A percentile compares a stretch with the other conserved stretches of the same genome.
These are phyloP conservation scores for Magallana gigas DNA, from an alignment of 1,140 invertebrate species.

Conservation along the genomic window DNA sequence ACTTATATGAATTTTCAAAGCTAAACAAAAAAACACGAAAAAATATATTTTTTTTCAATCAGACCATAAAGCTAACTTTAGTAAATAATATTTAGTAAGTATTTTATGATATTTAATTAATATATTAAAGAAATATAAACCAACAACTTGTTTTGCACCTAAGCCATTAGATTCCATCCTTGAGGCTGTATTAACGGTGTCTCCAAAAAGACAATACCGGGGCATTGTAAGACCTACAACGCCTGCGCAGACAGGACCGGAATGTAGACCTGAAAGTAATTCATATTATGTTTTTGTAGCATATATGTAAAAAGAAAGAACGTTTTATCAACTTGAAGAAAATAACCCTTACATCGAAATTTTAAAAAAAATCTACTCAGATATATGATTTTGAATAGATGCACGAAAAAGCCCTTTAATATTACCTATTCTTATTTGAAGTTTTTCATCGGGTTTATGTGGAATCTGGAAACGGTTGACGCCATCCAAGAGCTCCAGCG, in stretches of 20 bases:
- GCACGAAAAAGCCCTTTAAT: no score
- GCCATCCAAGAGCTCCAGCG: slow-evolving; percentile 89
- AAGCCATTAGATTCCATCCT: slow-evolving; percentile 69
- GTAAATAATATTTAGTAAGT: no score
- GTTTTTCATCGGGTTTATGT: slow-evolving; percentile 87
- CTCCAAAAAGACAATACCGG: slow-evolving; percentile 67
- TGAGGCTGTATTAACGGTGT: slow-evolving; percentile 70
- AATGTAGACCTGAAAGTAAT: slow-evolving; percentile 40
- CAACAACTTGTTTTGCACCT: slow-evolving; percentile 8
- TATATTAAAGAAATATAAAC: no score
- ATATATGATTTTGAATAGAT: no score
- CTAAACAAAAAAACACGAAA: slow-evolving; percentile 49
- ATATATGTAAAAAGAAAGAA: no score
- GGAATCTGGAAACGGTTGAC: slow-evolving; percentile 90
- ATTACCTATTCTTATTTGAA: slow-evolving; percentile 91
- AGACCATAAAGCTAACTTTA: no score
- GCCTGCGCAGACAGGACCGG: slow-evolving; percentile 65
- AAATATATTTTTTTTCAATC: neutral
- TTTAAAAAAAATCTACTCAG: no score
- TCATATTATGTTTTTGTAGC: no score
- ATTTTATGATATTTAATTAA: no score
- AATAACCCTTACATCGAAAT: no score
- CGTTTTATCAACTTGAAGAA: no score
- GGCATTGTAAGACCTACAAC: slow-evolving; percentile 69
- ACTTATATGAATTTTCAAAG: slow-evolving; percentile 64